Percentiles rank a stretch among this genome's conserved stretches.
Evolutionary conservation across 2,113 vertebrate species (phyloP).

Genomic region (Vulpes vulpes): DNA sequence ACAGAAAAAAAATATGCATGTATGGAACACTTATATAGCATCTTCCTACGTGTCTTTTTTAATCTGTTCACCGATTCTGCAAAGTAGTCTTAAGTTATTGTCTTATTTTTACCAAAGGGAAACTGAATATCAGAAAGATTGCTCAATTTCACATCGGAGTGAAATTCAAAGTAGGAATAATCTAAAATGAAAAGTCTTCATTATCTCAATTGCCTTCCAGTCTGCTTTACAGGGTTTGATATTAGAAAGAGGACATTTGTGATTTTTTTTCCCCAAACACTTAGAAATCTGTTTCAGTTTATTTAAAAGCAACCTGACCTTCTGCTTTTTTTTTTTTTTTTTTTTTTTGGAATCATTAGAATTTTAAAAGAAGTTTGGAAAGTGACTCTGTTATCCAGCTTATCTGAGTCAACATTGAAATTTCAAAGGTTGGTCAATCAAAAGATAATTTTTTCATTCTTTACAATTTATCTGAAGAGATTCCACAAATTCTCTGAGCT

Average conservation of each 20-base stretch:
- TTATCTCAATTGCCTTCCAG: neutral
- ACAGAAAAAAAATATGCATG: neutral
- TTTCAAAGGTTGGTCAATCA: neutral
- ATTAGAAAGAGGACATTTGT: neutral
- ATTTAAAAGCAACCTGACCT: neutral
- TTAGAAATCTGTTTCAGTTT: neutral
- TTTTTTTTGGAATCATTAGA: neutral
- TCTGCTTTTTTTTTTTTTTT: neutral
- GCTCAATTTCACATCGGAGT: neutral
- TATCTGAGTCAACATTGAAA: neutral
- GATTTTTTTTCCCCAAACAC: neutral
- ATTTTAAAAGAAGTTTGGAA: neutral
- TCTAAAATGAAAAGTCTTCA: neutral
- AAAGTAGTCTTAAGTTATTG: neutral
- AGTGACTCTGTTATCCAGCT: neutral
- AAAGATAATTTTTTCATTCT: neutral
- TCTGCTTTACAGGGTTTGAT: neutral
- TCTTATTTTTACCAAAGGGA: neutral
- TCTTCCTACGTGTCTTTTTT: neutral
- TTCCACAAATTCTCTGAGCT: neutral
- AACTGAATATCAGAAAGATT: neutral
- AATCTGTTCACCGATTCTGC: neutral
- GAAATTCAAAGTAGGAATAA: neutral
- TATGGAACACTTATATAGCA: rapidly evolving
- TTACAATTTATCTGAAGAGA: neutral